phyloP scores from a whole-genome alignment of 2,797 vertebrate genomes.

The Tragelaphus oryx region DNA sequence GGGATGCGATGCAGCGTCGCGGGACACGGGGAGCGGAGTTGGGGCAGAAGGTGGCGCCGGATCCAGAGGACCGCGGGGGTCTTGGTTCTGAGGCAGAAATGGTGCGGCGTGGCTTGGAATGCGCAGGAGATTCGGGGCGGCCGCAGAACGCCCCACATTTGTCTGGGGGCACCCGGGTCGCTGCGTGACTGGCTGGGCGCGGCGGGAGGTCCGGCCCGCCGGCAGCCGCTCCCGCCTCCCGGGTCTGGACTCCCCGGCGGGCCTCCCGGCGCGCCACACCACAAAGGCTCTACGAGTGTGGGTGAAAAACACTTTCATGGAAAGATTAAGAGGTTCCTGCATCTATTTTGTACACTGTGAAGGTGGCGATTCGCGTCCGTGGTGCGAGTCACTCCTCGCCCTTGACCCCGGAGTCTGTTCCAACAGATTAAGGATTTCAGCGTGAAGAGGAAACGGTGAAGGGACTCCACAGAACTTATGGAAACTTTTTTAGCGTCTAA shows the following conservation, averaged over 20 bases:
- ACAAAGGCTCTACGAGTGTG: background rate
- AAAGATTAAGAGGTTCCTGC: background rate
- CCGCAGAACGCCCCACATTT: background rate
- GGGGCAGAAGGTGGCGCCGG: background rate
- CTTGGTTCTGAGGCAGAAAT: too few relatives aligned
- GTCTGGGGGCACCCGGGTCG: background rate
- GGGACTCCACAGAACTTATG: background rate
- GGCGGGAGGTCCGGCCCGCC: accelerated
- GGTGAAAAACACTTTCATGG: background rate
- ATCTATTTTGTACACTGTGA: background rate
- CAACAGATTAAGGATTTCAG: background rate
- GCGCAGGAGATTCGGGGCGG: background rate
- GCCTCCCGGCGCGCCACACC: background rate
- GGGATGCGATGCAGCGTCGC: background rate
- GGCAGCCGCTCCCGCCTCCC: background rate
- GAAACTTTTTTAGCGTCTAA: background rate
- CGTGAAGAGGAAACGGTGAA: background rate
- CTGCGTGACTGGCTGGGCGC: background rate
- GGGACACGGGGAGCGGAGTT: too few relatives aligned
- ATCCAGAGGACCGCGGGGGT: background rate
- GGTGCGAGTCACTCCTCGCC: background rate
- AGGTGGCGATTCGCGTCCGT: background rate
- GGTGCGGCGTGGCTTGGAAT: background rate
- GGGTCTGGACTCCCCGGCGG: background rate
- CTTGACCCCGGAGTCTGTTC: background rate